These are phyloP conservation scores for Astropecten irregularis DNA, from an alignment of 53 echinoderm and acorn worm species.

Conservation along the genomic window DNA sequence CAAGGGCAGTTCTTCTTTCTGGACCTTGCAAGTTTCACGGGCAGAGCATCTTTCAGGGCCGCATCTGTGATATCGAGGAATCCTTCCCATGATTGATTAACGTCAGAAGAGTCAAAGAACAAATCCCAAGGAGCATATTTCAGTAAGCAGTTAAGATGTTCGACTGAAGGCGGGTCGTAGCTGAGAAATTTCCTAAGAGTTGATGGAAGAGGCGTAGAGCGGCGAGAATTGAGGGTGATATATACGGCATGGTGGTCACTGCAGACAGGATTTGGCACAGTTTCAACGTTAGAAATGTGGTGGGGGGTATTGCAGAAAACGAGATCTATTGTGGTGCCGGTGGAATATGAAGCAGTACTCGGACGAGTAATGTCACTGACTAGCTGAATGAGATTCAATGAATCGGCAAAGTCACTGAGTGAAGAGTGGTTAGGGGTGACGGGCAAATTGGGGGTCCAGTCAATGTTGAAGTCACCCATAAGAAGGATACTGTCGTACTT, in stretches of 20 bases:
- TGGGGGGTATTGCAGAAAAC: slow-evolving; percentile 2
- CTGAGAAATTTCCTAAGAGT: not conserved
- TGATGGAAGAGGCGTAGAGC: slow-evolving; percentile 4
- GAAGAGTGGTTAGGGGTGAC: not conserved
- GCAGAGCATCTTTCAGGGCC: slow-evolving; percentile 10
- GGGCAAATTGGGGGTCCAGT: not conserved
- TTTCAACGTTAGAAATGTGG: not conserved
- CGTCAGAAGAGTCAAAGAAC: not conserved
- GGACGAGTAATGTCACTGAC: slow-evolving; percentile 13
- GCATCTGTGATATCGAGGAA: slow-evolving; percentile 18
- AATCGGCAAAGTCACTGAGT: slow-evolving; percentile 3
- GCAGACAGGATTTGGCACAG: slow-evolving; percentile 12
- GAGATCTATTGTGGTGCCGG: slow-evolving; percentile 5
- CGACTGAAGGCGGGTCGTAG: not conserved
- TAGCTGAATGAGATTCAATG: slow-evolving; percentile 12
- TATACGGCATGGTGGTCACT: slow-evolving; percentile 21
- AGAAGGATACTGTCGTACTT: slow-evolving; percentile 4
- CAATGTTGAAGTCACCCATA: slow-evolving; percentile 8
- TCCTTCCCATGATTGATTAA: slow-evolving; percentile 10
- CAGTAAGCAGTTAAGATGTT: slow-evolving; percentile 2
- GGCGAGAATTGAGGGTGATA: not conserved
- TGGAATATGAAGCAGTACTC: not conserved
- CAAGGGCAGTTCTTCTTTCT: slow-evolving; percentile 23
- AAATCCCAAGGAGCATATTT: slow-evolving; percentile 31
- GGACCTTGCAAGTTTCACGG: not conserved